Evolutionary conservation across 2,113 vertebrate genomes (phyloP).

Genomic region (Bagarius yarrelli): DNA sequence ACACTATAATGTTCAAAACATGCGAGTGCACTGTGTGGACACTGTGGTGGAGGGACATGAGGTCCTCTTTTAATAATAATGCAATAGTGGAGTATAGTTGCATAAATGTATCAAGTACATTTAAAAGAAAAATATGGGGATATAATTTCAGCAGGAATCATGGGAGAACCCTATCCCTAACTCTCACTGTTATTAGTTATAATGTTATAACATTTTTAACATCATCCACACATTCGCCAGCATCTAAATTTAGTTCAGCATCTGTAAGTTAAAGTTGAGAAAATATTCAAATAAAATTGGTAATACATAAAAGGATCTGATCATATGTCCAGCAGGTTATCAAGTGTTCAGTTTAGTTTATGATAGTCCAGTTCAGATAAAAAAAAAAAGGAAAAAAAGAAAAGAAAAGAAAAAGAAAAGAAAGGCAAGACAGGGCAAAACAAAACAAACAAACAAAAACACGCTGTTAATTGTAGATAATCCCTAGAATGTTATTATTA

Average conservation of each 20-base stretch:
- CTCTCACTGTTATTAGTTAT: neutral
- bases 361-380: too few species aligned
- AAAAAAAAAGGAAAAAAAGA: too few species aligned
- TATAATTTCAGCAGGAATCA: neutral
- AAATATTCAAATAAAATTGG: neutral
- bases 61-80: neutral
- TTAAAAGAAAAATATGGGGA: slow-evolving; percentile 15
- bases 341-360: too few species aligned
- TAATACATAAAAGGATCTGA: too few species aligned
- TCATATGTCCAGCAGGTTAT: too few species aligned
- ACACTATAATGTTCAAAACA: slow-evolving; percentile 76
- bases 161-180: neutral
- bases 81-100: neutral
- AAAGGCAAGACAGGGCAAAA: too few species aligned
- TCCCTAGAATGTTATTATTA: too few species aligned
- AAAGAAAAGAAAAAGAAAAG: too few species aligned
- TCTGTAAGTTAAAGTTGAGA: neutral
- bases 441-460: too few species aligned
- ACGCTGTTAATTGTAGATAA: too few species aligned
- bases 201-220: neutral
- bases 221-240: neutral
- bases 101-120: neutral
- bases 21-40: slow-evolving; percentile 64
- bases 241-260: neutral
- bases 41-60: slow-evolving; percentile 52